A percentile compares a stretch with the other conserved stretches of the same genome.
Conservation (phyloP, 2,113 vertebrate genomes). For the Notiomystis cincta region DNA sequence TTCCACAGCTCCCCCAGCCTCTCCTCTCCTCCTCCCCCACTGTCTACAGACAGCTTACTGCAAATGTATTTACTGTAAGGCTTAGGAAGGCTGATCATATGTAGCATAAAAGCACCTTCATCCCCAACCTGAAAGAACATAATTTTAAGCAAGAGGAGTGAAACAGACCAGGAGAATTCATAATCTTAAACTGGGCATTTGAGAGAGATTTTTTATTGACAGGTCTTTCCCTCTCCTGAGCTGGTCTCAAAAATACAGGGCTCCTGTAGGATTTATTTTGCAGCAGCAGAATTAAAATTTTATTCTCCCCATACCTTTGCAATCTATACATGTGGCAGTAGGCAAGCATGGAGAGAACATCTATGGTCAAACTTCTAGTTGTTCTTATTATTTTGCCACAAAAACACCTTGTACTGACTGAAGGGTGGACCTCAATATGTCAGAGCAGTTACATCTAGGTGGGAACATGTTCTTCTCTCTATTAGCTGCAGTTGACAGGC, state of each 20-base stretch:
- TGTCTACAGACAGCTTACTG: not conserved
- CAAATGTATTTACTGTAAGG: not conserved
- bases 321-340: not conserved
- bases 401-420: not conserved
- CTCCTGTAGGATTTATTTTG: not conserved
- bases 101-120: not conserved
- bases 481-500: not conserved
- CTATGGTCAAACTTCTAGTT: accelerated
- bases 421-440: not conserved
- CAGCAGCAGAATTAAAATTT: not conserved
- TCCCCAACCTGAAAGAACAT: not conserved
- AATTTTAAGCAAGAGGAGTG: not conserved
- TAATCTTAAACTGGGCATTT: not conserved
- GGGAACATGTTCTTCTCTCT: not conserved
- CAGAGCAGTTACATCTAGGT: not conserved
- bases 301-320: not conserved
- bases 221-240: not conserved
- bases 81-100: not conserved
- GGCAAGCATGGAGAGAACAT: not conserved
- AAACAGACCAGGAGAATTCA: not conserved
- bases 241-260: not conserved
- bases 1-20: not conserved
- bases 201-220: not conserved
- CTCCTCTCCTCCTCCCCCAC: not conserved
- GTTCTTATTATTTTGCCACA: not conserved